A percentile compares a stretch with the other conserved stretches of the same genome.
Conservation (phyloP, 2,113 vertebrate species). For the Cepphus grylle region DNA sequence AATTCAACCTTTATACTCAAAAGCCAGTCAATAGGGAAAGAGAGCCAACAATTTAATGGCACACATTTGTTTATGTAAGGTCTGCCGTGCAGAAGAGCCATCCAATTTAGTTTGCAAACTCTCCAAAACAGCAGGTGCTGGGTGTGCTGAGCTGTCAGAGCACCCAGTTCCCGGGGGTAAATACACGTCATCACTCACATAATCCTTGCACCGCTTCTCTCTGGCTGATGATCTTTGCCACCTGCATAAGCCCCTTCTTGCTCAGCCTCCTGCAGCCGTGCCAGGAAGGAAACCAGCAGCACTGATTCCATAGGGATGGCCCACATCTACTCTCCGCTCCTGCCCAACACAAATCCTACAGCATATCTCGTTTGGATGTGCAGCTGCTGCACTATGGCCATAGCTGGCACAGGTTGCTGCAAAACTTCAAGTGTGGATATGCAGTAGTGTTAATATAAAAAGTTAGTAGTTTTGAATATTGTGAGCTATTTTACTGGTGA, state of each 20-base stretch:
- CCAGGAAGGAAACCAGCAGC: not conserved
- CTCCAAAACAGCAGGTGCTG: slow-evolving; percentile 23
- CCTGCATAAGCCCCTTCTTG: not conserved
- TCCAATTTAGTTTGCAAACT: not conserved
- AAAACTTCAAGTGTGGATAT: not conserved
- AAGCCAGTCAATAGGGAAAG: slow-evolving; percentile 13
- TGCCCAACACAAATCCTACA: not conserved
- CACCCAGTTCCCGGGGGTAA: accelerated
- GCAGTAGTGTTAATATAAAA: not conserved
- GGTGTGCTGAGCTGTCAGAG: not conserved
- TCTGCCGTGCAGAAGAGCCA: not conserved
- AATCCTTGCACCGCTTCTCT: not conserved
- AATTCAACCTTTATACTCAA: slow-evolving; percentile 34
- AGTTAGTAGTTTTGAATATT: not conserved
- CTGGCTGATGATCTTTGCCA: not conserved
- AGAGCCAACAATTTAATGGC: slow-evolving; percentile 24
- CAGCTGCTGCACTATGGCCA: not conserved
- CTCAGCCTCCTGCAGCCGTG: not conserved
- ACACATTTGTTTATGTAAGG: slow-evolving; percentile 4
- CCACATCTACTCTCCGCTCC: not conserved
- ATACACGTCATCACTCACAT: not conserved
- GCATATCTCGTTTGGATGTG: not conserved
- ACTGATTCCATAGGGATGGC: not conserved
- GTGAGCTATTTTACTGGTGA: not conserved
- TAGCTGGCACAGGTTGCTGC: not conserved